phyloP scores from a whole-genome alignment of 2,888 invertebrate genomes.

The Drosophila tripunctata region DNA sequence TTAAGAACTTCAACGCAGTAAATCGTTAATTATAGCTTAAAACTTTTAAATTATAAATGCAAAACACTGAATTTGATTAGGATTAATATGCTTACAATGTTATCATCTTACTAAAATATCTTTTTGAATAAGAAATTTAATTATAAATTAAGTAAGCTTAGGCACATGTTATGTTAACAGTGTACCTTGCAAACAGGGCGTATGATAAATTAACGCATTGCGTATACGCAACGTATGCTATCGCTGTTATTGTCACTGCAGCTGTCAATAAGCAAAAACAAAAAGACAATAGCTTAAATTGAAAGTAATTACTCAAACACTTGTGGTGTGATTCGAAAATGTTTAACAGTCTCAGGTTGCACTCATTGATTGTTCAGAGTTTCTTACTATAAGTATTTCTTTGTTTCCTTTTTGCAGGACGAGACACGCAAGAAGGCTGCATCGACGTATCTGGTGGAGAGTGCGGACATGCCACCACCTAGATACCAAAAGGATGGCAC shows the following conservation, averaged over 20 bases:
- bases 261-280: constrained; percentile 69
- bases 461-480: constrained; percentile 86
- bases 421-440: constrained; percentile 85
- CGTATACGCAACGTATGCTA: constrained; percentile 53
- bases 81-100: too few species aligned
- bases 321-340: constrained; percentile 7
- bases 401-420: constrained; percentile 70
- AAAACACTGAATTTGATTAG: too few species aligned
- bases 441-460: constrained; percentile 86
- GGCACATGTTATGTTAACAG: too few species aligned
- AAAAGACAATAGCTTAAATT: constrained; percentile 46
- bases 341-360: constrained; percentile 18
- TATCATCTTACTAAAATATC: too few species aligned
- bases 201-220: constrained; percentile 62
- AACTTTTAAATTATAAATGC: too few species aligned
- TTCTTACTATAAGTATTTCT: constrained; percentile 19
- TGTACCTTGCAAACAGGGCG: constrained; percentile 3
- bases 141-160: too few species aligned
- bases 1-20: too few species aligned
- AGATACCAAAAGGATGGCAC: constrained; percentile 87
- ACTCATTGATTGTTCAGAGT: constrained; percentile 10
- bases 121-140: too few species aligned
- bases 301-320: constrained; percentile 52
- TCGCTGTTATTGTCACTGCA: constrained; percentile 69
- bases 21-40: too few species aligned